These are phyloP conservation scores for Salarias fasciatus DNA, from an alignment of 2,797 vertebrate genomes.

Conservation along the genomic window DNA sequence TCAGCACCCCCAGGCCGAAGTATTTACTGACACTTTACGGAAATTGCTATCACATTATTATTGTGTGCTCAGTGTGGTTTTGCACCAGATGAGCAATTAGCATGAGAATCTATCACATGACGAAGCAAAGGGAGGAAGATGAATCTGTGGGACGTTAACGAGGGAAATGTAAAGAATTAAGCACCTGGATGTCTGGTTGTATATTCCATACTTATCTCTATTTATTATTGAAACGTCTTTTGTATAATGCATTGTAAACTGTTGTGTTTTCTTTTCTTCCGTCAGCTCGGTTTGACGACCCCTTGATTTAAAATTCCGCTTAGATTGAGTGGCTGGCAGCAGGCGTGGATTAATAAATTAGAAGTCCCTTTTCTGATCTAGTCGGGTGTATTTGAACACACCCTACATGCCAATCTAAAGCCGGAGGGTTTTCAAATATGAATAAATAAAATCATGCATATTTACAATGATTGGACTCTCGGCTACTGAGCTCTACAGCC, in stretches of 20 bases:
- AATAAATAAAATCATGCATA: constrained; percentile 23
- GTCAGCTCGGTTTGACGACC: neutral
- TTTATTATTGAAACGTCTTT: neutral
- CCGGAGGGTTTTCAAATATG: neutral
- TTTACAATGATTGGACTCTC: neutral
- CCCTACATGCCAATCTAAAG: neutral
- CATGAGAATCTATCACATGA: too few species aligned
- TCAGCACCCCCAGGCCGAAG: neutral
- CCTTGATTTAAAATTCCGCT: constrained; percentile 37
- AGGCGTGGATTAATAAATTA: constrained; percentile 30
- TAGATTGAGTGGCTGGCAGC: constrained; percentile 19
- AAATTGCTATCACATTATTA: too few species aligned
- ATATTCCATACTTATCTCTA: neutral
- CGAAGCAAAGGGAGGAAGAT: neutral
- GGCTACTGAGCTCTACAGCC: neutral
- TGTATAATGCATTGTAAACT: neutral
- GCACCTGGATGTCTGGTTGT: neutral
- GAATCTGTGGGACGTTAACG: neutral
- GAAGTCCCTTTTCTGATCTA: constrained; percentile 11
- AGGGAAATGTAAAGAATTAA: neutral
- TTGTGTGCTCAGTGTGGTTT: neutral
- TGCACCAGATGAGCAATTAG: neutral
- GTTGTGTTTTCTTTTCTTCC: neutral
- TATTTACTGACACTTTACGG: neutral
- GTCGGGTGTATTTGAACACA: constrained; percentile 5